These are phyloP conservation scores for Melopsittacus undulatus DNA, from an alignment of 2,797 vertebrate genomes.

Conservation along the genomic window DNA sequence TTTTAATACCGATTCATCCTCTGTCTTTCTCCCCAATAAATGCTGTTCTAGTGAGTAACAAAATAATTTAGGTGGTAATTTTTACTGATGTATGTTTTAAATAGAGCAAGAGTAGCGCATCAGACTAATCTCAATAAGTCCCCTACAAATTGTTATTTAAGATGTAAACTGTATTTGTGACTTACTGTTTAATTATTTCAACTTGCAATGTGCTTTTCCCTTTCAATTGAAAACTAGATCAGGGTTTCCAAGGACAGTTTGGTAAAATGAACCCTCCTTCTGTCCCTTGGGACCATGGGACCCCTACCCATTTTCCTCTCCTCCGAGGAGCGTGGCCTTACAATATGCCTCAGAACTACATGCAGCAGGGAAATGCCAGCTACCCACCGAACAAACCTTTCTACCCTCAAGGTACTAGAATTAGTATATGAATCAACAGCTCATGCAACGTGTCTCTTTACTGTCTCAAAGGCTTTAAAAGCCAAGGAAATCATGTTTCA, in stretches of 20 bases:
- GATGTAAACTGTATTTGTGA: conserved; percentile 67
- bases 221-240: conserved; percentile 83
- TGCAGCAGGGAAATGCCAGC: conserved; percentile 91
- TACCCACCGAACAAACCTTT: conserved; percentile 90
- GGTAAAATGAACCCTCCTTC: conserved; percentile 84
- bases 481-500: conserved; percentile 32
- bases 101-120: not conserved
- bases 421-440: conserved; percentile 58
- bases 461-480: conserved; percentile 53
- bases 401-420: conserved; percentile 87
- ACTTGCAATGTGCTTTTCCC: conserved; percentile 69
- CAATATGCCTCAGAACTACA: conserved; percentile 91
- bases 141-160: conserved; percentile 56
- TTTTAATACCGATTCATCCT: conserved; percentile 13
- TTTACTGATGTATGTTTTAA: not conserved
- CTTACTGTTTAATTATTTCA: conserved; percentile 66
- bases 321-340: conserved; percentile 93
- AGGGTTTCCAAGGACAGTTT: conserved; percentile 87
- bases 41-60: not conserved
- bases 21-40: conserved; percentile 7
- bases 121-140: not conserved
- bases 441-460: conserved; percentile 63
- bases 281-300: conserved; percentile 89
- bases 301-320: conserved; percentile 84
- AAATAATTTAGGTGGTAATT: conserved; percentile 29